These are phyloP conservation scores for Crossaster papposus DNA, from an alignment of 53 echinoderm and acorn worm genomes.

Conservation along the genomic window DNA sequence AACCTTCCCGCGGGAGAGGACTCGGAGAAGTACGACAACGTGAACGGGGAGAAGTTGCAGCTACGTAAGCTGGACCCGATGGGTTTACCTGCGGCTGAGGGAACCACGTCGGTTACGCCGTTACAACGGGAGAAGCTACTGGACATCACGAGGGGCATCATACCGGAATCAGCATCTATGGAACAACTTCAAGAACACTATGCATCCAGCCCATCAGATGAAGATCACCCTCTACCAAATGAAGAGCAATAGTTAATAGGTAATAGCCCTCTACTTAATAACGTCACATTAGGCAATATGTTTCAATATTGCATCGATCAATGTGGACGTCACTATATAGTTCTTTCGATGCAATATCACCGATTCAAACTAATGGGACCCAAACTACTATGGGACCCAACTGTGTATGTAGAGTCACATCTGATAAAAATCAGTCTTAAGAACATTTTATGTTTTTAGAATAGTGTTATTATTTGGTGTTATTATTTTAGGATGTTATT, in stretches of 20 bases:
- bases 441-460: background rate
- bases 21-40: conserved; percentile 75
- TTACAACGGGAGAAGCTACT: conserved; percentile 76
- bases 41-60: conserved; percentile 84
- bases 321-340: background rate
- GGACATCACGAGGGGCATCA: conserved; percentile 70
- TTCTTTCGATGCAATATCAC: background rate
- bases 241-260: conserved; percentile 22
- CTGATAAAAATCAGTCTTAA: background rate
- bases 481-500: background rate
- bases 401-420: background rate
- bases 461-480: too few species aligned
- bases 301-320: background rate
- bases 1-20: conserved; percentile 58
- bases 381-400: background rate
- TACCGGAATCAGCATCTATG: conserved; percentile 86
- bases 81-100: conserved; percentile 62
- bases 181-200: conserved; percentile 81
- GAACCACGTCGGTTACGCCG: conserved; percentile 46
- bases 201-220: conserved; percentile 57
- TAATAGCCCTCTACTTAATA: background rate
- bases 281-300: background rate
- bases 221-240: conserved; percentile 24
- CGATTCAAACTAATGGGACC: too few species aligned
- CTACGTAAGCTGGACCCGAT: conserved; percentile 68